Conservation (phyloP, 2,113 vertebrate genomes). For the zebrafish (Danio rerio) region DNA sequence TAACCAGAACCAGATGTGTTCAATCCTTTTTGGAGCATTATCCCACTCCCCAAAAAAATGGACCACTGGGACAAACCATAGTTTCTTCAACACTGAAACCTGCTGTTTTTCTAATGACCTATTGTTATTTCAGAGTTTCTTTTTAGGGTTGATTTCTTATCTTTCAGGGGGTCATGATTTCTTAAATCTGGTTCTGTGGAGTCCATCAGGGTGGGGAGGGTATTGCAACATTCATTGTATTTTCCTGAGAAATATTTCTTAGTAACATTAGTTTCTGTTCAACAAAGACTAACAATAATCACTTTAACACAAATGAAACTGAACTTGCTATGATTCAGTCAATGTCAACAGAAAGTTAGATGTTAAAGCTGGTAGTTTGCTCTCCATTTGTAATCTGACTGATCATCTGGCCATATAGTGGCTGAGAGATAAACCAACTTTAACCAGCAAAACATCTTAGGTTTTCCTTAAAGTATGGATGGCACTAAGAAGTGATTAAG, state of each 20-base stretch:
- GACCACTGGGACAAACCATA: slow-evolving; percentile 1
- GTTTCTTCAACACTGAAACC: neutral
- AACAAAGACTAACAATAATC: neutral
- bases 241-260: slow-evolving; percentile 14
- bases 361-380: neutral
- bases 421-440: neutral
- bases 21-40: neutral
- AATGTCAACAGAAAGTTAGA: neutral
- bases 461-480: neutral
- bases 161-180: neutral
- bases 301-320: neutral
- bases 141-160: neutral
- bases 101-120: neutral
- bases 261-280: slow-evolving; percentile 2
- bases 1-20: slow-evolving; percentile 73
- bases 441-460: too few relatives aligned
- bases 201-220: neutral
- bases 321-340: neutral
- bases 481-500: neutral
- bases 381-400: neutral
- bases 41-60: neutral
- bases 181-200: neutral
- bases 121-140: neutral
- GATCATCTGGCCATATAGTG: neutral
- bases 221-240: neutral